Conservation (phyloP, 2,797 vertebrate species). For the Clarias pachynema region DNA sequence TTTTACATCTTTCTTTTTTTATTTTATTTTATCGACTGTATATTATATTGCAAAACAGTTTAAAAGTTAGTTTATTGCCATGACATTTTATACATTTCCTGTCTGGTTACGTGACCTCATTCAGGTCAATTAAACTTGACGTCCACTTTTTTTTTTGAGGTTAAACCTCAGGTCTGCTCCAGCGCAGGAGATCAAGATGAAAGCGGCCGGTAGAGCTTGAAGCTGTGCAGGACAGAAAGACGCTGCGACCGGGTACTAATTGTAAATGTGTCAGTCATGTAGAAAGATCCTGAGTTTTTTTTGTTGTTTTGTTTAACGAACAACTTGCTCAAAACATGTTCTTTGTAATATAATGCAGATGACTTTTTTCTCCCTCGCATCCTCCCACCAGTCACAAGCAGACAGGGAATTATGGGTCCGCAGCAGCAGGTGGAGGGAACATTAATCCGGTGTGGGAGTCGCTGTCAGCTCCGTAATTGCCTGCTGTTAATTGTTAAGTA, state of each 20-base stretch:
- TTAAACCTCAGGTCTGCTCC: not conserved
- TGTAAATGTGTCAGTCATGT: not conserved
- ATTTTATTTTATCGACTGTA: not conserved
- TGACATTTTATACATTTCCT: not conserved
- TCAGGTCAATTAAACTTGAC: not conserved
- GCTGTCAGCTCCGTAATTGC: constrained; percentile 58
- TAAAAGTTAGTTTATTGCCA: too few relatives aligned
- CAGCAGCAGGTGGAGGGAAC: constrained; percentile 52
- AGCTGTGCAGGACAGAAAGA: not conserved
- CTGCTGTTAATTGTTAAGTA: constrained; percentile 54
- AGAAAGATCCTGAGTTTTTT: not conserved
- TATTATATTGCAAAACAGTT: not conserved
- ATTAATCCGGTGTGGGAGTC: constrained; percentile 37
- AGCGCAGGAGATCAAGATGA: not conserved
- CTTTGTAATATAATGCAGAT: not conserved
- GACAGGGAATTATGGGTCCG: constrained; percentile 16
- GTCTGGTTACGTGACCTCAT: not conserved
- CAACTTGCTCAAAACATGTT: not conserved
- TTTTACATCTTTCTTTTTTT: not conserved
- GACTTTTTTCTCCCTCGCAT: not conserved
- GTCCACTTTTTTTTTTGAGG: not conserved
- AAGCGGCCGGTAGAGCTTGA: not conserved
- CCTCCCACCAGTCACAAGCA: not conserved
- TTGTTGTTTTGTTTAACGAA: not conserved
- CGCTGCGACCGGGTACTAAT: not conserved